Evolutionary conservation across 2,113 vertebrate species (phyloP), one percentile per base, ranked within the genome.

Genomic region (Myotis yumanensis): DNA sequence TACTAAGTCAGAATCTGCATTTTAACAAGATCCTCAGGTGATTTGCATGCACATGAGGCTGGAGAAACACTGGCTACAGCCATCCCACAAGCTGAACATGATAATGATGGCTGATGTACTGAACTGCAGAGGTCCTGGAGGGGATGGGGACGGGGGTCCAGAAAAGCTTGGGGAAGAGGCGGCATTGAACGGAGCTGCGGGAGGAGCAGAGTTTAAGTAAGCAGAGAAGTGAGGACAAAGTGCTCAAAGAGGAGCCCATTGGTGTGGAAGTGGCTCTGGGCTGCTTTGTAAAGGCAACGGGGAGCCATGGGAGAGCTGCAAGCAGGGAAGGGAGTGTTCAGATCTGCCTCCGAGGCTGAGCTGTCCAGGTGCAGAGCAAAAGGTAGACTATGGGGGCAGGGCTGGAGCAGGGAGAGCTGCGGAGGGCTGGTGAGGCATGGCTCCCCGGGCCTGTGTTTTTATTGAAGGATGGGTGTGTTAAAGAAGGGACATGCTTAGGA

Each of bases 1-100:
- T 32, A 9, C 11, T n/a, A 62, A 62, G n/a, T 51, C 86, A 32
- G 91, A 88, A 76, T 94, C 82, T 64, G 79, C 89, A 2, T 57
- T 77, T 46, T 64, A 79, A 59, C 40, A 40, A 89, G 89, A 30
- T 14, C 23, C 83, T 77, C 7, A 1, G 79, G 77, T 86, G 79
- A 46, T 51, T 2, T 37, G 46, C 86, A 10, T 6, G 52, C 73
- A 54, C 5, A 1, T 10, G 17, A 66, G 30, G 35, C 68, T 69
- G 72, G 69, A 52, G 43, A 72, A 66, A 25, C 22, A 0, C 59
- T 16, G 11, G 79, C 9, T 79, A 7, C 5, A 11, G 51, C 12
- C 40, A 15, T 37, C 66, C 75, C 32, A 3, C 40, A 16, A 64
- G n/a, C 40, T 1, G 17, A 40, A 30, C 62, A 0, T 17, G 14